Evolutionary conservation across 2,888 invertebrate genomes (phyloP).

Genomic region (Candidula unifasciata): DNA sequence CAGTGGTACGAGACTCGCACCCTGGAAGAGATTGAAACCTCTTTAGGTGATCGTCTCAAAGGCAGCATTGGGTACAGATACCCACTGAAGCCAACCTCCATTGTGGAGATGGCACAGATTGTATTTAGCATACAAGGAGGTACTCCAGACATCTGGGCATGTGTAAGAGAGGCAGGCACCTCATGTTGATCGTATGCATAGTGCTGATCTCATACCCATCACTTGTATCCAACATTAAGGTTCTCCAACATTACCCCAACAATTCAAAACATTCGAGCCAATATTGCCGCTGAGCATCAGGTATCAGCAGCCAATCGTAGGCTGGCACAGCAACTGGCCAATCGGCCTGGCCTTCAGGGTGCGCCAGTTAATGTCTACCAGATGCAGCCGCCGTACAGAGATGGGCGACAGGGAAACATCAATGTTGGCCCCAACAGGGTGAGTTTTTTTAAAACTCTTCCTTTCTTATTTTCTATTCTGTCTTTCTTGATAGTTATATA

Average conservation of each 20-base stretch:
- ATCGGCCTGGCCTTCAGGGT: constrained; percentile 74
- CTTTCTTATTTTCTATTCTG: not conserved
- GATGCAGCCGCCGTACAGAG: constrained; percentile 16
- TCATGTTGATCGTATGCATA: too few species aligned
- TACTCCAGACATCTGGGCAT: too few species aligned
- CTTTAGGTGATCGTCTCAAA: too few species aligned
- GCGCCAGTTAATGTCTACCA: not conserved
- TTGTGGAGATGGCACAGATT: too few species aligned
- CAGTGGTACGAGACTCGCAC: too few species aligned
- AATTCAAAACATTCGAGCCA: constrained; percentile 68
- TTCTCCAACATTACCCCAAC: constrained; percentile 70
- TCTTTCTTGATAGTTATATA: too few species aligned
- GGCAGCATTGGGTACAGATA: too few species aligned
- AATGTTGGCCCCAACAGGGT: constrained; percentile 19
- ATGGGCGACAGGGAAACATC: constrained; percentile 5
- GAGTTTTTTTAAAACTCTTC: not conserved
- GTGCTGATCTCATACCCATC: not conserved
- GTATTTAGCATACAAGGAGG: too few species aligned
- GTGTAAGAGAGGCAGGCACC: too few species aligned
- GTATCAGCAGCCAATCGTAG: constrained; percentile 77
- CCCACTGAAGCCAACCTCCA: too few species aligned
- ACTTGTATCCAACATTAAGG: constrained; percentile 59
- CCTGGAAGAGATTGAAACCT: too few species aligned
- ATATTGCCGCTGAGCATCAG: constrained; percentile 69
- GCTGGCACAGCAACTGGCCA: constrained; percentile 80